Evolutionary conservation across 2,888 invertebrate species (phyloP).

Genomic region (Chrysina gloriosa): DNA sequence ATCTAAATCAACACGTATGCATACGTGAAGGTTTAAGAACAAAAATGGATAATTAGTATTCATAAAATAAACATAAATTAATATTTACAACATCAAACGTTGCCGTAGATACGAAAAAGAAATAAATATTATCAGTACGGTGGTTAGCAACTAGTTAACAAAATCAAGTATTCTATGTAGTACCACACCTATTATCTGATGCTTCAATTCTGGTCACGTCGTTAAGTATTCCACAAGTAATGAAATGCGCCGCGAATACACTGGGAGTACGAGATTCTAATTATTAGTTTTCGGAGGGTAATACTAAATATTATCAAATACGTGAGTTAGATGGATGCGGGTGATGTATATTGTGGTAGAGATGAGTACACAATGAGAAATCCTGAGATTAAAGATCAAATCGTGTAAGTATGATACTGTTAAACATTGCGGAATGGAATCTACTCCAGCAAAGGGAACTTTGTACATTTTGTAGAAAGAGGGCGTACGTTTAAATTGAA

Average conservation of each 20-base stretch:
- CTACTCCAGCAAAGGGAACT: no score
- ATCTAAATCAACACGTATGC: no score
- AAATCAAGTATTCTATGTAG: no score
- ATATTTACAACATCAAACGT: not conserved
- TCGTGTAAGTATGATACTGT: not conserved
- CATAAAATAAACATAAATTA: no score
- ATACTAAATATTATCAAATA: constrained; percentile 13
- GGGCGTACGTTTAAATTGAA: no score
- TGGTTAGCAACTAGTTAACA: no score
- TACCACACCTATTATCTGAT: not conserved
- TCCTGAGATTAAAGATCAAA: not conserved
- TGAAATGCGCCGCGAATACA: not conserved
- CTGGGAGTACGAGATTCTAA: not conserved
- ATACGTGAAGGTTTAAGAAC: no score
- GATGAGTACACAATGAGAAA: not conserved
- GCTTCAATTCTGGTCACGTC: not conserved
- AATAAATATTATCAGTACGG: not conserved
- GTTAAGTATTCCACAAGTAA: constrained; percentile 1
- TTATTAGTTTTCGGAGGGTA: constrained; percentile 11
- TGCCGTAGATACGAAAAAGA: not conserved
- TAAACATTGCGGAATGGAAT: not conserved
- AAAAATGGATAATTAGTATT: no score
- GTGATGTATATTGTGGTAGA: not conserved
- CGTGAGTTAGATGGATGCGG: constrained; percentile 3
- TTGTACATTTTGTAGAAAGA: no score